Conservation (phyloP, 2,888 invertebrate genomes). For the Petrophora chlorosata region DNA sequence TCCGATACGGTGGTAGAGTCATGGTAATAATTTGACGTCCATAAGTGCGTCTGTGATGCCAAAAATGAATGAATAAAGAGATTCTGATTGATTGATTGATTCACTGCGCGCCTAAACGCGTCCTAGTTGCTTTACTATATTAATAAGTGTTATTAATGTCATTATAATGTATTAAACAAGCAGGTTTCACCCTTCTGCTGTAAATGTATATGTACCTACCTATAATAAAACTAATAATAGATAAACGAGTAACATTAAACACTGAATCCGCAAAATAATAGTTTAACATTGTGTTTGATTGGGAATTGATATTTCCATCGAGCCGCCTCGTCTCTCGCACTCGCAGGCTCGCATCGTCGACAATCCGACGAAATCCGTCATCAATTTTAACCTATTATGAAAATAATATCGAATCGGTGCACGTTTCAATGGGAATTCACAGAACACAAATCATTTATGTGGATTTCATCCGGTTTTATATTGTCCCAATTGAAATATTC, state of each 20-base stretch:
- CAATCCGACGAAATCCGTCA: slow-evolving; percentile 1
- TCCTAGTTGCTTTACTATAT: no score
- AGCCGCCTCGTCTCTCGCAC: background rate
- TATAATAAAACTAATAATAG: no score
- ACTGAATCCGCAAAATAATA: background rate
- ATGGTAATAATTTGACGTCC: no score
- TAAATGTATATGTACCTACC: no score
- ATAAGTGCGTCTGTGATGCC: no score
- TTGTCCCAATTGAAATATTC: background rate
- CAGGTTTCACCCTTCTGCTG: no score
- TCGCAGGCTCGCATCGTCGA: background rate
- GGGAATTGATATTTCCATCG: background rate
- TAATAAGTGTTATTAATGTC: no score
- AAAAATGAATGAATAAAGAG: no score
- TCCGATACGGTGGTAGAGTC: no score
- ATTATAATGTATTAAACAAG: no score
- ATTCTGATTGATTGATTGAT: no score
- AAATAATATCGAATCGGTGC: slow-evolving; percentile 11
- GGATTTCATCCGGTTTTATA: background rate
- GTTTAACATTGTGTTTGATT: background rate
- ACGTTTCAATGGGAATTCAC: slow-evolving; percentile 3
- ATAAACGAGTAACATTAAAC: background rate
- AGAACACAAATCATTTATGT: slow-evolving; percentile 5
- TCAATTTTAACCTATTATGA: slow-evolving; percentile 19
- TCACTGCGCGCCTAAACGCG: no score